A percentile compares a stretch with the other conserved stretches of the same genome.
Conservation (phyloP, 1,140 invertebrate genomes). For the Sarcophaga bullata region DNA sequence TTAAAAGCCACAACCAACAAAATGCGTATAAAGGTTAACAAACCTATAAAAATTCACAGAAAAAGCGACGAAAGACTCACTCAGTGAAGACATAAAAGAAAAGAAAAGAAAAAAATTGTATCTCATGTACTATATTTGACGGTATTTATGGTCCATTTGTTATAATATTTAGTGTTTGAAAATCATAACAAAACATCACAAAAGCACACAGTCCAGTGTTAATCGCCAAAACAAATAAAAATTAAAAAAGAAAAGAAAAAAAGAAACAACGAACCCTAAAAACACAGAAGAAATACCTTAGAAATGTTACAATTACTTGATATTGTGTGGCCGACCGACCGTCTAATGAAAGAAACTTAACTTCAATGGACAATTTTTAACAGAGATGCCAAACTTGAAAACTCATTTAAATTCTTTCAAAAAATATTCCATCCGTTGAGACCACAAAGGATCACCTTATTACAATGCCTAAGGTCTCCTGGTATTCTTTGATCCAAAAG, state of each 20-base stretch:
- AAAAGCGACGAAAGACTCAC: neutral
- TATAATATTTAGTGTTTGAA: constrained; percentile 32
- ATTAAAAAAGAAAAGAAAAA: neutral
- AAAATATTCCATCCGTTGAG: too few relatives aligned
- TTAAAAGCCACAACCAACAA: neutral
- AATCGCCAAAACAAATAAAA: constrained; percentile 33
- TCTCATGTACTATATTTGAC: constrained; percentile 14
- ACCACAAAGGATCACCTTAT: too few relatives aligned
- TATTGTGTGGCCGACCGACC: neutral
- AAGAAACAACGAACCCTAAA: too few relatives aligned
- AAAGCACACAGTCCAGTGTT: constrained; percentile 11
- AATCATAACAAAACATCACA: constrained; percentile 8
- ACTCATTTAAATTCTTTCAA: neutral
- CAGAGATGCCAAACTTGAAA: neutral
- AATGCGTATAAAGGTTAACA: neutral
- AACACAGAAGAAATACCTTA: too few relatives aligned
- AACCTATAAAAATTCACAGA: neutral
- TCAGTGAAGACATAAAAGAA: neutral
- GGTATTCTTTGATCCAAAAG: too few relatives aligned
- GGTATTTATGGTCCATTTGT: constrained; percentile 37
- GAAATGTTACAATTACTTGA: constrained; percentile 38
- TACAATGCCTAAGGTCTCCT: too few relatives aligned
- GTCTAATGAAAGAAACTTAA: too few relatives aligned
- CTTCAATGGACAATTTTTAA: too few relatives aligned
- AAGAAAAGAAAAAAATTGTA: neutral